Conservation (phyloP, 2,797 vertebrate species). For the Rhadinocentrus ornatus region DNA sequence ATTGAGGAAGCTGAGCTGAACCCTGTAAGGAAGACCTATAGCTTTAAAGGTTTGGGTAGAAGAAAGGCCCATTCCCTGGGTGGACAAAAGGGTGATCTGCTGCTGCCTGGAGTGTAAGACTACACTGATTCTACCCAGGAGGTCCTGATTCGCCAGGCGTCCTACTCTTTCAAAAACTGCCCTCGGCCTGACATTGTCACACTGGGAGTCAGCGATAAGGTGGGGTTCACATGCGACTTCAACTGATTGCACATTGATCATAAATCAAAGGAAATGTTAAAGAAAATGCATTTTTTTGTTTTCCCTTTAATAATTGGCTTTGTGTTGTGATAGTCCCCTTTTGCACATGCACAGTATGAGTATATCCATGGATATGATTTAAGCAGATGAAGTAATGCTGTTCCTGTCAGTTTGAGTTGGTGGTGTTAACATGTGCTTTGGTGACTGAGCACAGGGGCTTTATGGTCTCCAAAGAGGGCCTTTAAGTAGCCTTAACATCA, state of each 20-base stretch:
- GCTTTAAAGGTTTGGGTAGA: slow-evolving; percentile 82
- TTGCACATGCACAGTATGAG: background rate
- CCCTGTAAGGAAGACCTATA: slow-evolving; percentile 77
- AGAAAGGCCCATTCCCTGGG: slow-evolving; percentile 54
- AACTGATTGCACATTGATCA: background rate
- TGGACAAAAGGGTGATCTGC: slow-evolving; percentile 52
- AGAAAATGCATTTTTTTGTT: background rate
- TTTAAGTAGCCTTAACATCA: background rate
- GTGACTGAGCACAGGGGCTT: background rate
- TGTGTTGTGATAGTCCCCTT: background rate
- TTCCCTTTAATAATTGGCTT: background rate
- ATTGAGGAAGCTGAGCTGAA: slow-evolving; percentile 83
- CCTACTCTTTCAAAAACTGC: slow-evolving; percentile 80
- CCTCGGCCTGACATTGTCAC: slow-evolving; percentile 60
- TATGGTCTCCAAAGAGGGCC: background rate
- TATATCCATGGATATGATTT: background rate
- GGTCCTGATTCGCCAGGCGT: slow-evolving; percentile 56
- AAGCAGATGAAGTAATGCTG: background rate
- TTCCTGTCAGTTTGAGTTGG: background rate
- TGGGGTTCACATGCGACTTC: background rate
- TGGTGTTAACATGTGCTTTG: background rate
- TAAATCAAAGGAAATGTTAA: background rate
- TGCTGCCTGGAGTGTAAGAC: slow-evolving; percentile 71
- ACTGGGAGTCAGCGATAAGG: slow-evolving; percentile 80
- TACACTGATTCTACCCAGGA: slow-evolving; percentile 75